Evolutionary conservation across 2,888 invertebrate genomes (phyloP).

Genomic region (Mimas tiliae): DNA sequence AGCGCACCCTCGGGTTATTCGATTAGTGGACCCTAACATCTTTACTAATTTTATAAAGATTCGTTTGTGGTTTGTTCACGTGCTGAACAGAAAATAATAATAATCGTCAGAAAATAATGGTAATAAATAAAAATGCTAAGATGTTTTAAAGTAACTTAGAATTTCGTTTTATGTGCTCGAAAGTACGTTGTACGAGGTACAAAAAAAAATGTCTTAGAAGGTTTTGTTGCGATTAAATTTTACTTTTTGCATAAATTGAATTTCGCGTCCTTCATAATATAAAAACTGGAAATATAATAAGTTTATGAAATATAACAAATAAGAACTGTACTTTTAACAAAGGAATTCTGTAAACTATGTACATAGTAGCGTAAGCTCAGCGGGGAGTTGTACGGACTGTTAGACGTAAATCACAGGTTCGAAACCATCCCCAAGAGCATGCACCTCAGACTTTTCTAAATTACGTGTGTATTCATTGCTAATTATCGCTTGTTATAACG

Average conservation of each 20-base stretch:
- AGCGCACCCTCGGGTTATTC: conserved; percentile 36
- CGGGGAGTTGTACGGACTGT: no score
- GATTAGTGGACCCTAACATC: conserved; percentile 33
- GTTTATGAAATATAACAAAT: background rate
- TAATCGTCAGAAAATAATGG: background rate
- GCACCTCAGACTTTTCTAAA: no score
- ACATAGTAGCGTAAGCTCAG: no score
- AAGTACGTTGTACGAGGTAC: background rate
- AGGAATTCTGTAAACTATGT: background rate
- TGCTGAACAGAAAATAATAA: no score
- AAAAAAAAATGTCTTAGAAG: background rate
- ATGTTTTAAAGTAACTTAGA: background rate
- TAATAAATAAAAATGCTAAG: background rate
- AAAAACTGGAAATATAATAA: background rate
- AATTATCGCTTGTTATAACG: no score
- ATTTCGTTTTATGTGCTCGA: background rate
- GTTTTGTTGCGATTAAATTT: background rate
- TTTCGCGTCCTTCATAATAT: background rate
- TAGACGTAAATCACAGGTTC: no score
- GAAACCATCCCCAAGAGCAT: no score
- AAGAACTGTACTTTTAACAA: background rate
- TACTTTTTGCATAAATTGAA: background rate
- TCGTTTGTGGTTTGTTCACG: conserved; percentile 22
- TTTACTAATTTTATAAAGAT: conserved; percentile 27
- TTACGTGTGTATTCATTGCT: no score